Evolutionary conservation across 92 coral and sea anemone genomes (phyloP), one percentile per base, ranked within the genome.

Genomic region (Epizoanthus fatuus): DNA sequence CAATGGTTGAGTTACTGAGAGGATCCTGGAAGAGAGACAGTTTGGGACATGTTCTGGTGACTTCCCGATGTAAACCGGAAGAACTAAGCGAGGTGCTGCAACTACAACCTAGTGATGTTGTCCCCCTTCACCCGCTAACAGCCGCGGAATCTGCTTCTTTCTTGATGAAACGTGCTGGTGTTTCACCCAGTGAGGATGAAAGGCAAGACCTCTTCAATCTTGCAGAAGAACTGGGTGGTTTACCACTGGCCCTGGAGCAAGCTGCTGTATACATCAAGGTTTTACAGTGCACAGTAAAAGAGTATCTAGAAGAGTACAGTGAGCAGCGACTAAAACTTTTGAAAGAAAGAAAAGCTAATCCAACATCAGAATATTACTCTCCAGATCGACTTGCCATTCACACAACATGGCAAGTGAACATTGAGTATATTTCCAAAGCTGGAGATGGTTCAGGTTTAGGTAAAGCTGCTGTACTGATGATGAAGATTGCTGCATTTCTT

Each of bases 241-340:
- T 87, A 15, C 94, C 94, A 1, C 38, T 91, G 42, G 94, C 94
- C 16, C 73, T 91, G 35, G 94, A 91, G 20, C 94, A 91, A 75
- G 94, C 91, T 2, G 81, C 85, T 13, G 86, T 73, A 0, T 82
- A 86, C 37, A 87, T 91, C 40, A 81, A 63, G 6, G 70, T 47
- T 3, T 42, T 81, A 44, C 47, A 77, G 0, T 86, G 91, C 9
- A 37, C 91, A 0, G 70, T 75, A 8, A 52, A 51, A 4, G 53
- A 42, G 1, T 91, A 91, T 75, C 83, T 87, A 14, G 57, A 77
- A 25, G 76, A 87, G 39, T 91, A 81, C 80, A 16, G 53, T 0
- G 72, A 71, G 6, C 86, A 83, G 64, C 37, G 67, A 11, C 67
- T 73, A 0, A 66, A 54, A 32, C 82, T 91, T 63, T 56, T 91